These are phyloP conservation scores for Syrmaticus mikado DNA, from an alignment of 2,113 vertebrate genomes.

Conservation along the genomic window DNA sequence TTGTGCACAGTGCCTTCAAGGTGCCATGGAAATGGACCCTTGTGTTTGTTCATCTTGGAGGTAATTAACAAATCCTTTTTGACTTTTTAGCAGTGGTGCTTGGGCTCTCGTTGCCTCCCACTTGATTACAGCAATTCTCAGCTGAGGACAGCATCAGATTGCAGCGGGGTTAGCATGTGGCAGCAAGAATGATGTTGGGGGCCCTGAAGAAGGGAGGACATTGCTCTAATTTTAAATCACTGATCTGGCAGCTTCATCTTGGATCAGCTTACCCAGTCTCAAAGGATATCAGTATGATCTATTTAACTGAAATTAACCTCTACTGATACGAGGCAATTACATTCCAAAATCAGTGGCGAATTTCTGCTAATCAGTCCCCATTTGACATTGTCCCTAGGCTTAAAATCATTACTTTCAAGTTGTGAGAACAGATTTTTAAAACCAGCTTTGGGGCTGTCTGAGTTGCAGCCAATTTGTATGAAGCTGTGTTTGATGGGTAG, in stretches of 20 bases:
- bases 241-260: conserved; percentile 23
- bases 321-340: neutral
- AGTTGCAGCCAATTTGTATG: neutral
- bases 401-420: conserved; percentile 38
- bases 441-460: neutral
- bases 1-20: fast-evolving
- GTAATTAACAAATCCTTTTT: conserved; percentile 18
- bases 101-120: conserved; percentile 47
- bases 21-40: neutral
- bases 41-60: neutral
- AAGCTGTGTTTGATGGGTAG: neutral
- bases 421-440: conserved; percentile 44
- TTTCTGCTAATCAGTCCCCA: neutral
- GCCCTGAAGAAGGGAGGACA: conserved; percentile 29
- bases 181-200: conserved; percentile 28
- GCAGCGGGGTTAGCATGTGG: conserved; percentile 47
- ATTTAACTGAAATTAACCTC: conserved; percentile 44
- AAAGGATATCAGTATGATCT: conserved; percentile 25
- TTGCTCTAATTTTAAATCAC: conserved; percentile 50
- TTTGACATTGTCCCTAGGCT: conserved; percentile 13
- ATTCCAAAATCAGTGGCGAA: neutral
- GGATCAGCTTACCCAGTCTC: conserved; percentile 31
- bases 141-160: conserved; percentile 33
- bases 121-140: conserved; percentile 19
- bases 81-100: neutral